Base-by-base conservation (phyloP, 1,140 invertebrate species). In the Hydropsyche tenuis region DNA sequence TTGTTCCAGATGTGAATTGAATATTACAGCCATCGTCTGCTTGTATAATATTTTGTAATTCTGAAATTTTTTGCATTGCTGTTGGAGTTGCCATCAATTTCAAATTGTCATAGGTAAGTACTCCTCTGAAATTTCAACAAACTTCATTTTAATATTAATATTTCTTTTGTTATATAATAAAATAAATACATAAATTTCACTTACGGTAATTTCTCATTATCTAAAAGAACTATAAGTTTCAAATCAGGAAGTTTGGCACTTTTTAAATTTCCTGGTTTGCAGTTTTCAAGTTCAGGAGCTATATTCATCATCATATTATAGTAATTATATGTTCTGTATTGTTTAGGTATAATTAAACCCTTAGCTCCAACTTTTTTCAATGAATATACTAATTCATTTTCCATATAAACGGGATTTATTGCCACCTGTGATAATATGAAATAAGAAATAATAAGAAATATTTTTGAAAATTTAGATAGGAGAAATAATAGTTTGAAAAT, bases 1-100 rank as follows among this genome's bases (percentile, higher is more conserved):
- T 88, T 12, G 87, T 89, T 74, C 93, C 93, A 0, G 95, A 97
- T 0, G 95, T 96, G 77, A 96, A 96, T 79, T 96, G 94, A 77
- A 97, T 91, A 79, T 93, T 92, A 71, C 88, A 90, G 0, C 90
- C 87, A 20, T 89, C 88, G 78, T 92, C 88, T 11, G 92, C 89
- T 63, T 88, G 88, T 2, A 94, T 82, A 6, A 76, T 73, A 6
- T 81, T 75, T 76, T 87, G 82, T 9, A 87, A 71, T 51, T 85
- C 80, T 71, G 83, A 72, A 25, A 89, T 81, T 22, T 80, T 75
- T 30, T 79, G 74, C 0, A 82, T 66, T 5, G 77, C 73, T 27
- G 78, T 69, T 6, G 76, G 46, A 23, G 82, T 80, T 20, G 84
- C 79, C 51, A 82, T 73, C 22, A 82, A 75, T 16, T 87, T 80